Evolutionary conservation across 2,888 invertebrate genomes (phyloP).

Genomic region (Meta bourneti): DNA sequence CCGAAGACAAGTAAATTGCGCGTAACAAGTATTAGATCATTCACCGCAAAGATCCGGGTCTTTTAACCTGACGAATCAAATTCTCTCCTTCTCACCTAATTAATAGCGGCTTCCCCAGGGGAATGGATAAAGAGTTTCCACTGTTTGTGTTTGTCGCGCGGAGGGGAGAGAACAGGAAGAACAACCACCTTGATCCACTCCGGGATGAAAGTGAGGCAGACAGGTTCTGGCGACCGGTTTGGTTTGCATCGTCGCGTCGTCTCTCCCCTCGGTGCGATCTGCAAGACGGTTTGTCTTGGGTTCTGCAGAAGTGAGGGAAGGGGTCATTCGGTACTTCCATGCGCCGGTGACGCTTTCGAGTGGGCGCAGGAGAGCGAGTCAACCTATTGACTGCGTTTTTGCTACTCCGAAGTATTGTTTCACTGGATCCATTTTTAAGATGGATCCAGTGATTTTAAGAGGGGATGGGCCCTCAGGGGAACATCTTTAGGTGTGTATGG

Average conservation of each 20-base stretch:
- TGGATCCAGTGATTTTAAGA: not conserved
- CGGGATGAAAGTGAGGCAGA: constrained; percentile 23
- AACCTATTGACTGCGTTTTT: not conserved
- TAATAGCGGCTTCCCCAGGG: not conserved
- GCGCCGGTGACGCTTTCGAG: not conserved
- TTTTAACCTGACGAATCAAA: not conserved
- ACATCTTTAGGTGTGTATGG: too few species aligned
- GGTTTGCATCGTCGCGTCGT: not conserved
- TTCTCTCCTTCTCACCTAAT: not conserved
- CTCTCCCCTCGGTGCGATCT: not conserved
- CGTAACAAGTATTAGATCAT: not conserved
- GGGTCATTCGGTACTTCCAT: constrained; percentile 49
- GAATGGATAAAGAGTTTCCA: too few species aligned
- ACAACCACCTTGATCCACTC: constrained; percentile 41
- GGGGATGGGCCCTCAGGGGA: not conserved
- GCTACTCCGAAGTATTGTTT: not conserved
- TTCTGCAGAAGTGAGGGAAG: constrained; percentile 27
- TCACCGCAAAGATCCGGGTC: not conserved
- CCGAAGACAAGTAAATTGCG: not conserved
- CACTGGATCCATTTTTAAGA: not conserved
- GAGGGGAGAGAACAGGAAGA: not conserved
- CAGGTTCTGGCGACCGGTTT: constrained; percentile 39
- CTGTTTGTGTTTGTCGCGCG: not conserved
- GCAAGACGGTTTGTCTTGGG: not conserved
- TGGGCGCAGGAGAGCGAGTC: not conserved